phyloP scores from a whole-genome alignment of 2,113 vertebrate genomes.

The Dicrurus megarhynchus region DNA sequence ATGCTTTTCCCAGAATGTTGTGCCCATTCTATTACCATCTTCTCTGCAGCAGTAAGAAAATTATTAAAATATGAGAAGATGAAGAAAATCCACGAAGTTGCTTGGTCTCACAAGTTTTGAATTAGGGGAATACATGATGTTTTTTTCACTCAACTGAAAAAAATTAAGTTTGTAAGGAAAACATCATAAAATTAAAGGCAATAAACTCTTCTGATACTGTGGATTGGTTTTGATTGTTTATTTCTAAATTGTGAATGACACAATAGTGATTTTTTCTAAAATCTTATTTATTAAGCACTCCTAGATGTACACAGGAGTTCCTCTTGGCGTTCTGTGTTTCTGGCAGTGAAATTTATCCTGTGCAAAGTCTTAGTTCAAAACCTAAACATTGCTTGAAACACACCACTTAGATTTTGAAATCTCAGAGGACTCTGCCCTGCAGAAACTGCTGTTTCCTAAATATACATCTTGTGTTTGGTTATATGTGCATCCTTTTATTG shows the following conservation, averaged over 20 bases:
- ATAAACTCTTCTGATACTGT: not conserved
- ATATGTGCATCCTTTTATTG: not conserved
- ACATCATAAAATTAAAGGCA: not conserved
- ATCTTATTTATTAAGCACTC: not conserved
- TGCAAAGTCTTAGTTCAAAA: not conserved
- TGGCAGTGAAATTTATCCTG: not conserved
- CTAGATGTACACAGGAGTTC: not conserved
- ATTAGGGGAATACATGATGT: not conserved
- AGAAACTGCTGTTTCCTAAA: not conserved
- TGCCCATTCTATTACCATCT: conserved; percentile 42
- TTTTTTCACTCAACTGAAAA: not conserved
- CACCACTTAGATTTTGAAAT: not conserved
- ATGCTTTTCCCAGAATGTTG: conserved; percentile 60
- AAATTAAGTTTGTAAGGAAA: not conserved
- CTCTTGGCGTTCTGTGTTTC: not conserved
- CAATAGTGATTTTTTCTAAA: not conserved
- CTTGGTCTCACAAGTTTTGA: not conserved
- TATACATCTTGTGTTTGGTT: not conserved
- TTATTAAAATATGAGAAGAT: conserved; percentile 44
- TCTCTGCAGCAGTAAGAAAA: conserved; percentile 8
- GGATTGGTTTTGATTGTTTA: not conserved
- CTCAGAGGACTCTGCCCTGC: not conserved
- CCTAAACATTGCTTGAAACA: not conserved
- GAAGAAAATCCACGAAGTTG: conserved; percentile 36
- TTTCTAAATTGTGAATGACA: not conserved